Conservation (phyloP, 2,888 invertebrate genomes). For the Linyphia triangularis region DNA sequence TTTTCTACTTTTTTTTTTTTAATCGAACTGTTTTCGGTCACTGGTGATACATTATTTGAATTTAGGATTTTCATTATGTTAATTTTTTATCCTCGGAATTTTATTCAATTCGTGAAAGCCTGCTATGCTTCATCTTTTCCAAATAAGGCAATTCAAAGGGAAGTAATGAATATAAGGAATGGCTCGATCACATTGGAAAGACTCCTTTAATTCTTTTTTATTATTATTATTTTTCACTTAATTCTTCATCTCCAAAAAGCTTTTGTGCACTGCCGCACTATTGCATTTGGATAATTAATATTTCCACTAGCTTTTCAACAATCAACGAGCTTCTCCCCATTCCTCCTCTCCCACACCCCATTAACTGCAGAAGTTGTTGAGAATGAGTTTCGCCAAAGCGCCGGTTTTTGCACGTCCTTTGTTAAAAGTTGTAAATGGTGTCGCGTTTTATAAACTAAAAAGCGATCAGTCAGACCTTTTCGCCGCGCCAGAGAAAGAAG, state of each 20-base stretch:
- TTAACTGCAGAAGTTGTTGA: conserved; percentile 61
- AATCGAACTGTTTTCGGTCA: conserved; percentile 75
- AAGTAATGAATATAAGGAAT: conserved; percentile 74
- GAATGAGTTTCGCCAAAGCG: conserved; percentile 33
- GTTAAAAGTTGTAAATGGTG: conserved; percentile 74
- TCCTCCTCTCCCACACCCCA: conserved; percentile 9
- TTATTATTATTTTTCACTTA: conserved; percentile 58
- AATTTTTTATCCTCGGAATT: conserved; percentile 68
- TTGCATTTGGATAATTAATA: conserved; percentile 75
- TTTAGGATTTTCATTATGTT: conserved; percentile 75
- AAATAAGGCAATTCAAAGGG: conserved; percentile 72
- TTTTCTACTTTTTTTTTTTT: conserved; percentile 52
- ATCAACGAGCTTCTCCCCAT: conserved; percentile 31
- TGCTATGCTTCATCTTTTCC: conserved; percentile 72
- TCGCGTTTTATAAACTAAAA: conserved; percentile 73
- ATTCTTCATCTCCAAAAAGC: conserved; percentile 40
- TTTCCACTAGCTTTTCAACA: conserved; percentile 74
- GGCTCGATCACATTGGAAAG: conserved; percentile 59
- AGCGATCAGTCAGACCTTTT: conserved; percentile 42
- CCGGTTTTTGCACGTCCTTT: conserved; percentile 51
- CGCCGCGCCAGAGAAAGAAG: not conserved
- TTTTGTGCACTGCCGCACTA: conserved; percentile 70
- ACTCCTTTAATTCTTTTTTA: conserved; percentile 47
- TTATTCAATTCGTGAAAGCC: conserved; percentile 50
- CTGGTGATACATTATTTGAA: conserved; percentile 75